phyloP scores from a whole-genome alignment of 2,797 vertebrate species.

The Phrynocephalus forsythii region DNA sequence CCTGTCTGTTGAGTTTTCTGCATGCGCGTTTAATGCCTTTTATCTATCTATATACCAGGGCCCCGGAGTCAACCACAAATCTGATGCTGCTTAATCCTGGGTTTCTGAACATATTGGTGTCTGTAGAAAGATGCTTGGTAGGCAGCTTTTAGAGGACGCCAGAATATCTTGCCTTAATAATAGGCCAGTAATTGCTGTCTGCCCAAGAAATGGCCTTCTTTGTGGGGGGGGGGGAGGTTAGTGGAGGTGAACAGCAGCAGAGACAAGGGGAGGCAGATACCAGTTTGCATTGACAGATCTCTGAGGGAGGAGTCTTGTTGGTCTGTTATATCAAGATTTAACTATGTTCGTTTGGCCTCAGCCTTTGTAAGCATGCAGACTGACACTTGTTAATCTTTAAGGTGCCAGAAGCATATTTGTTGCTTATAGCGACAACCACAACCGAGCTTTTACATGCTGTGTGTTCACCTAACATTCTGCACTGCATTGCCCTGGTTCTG shows the following conservation, averaged over 20 bases:
- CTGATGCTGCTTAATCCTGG: not conserved
- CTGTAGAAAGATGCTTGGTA: not conserved
- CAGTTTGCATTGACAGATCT: not conserved
- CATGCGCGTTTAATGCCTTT: conserved; percentile 2
- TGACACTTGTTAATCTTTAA: too few species aligned
- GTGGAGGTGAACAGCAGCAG: too few species aligned
- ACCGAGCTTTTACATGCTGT: too few species aligned
- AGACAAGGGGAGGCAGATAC: not conserved
- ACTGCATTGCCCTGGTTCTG: not conserved
- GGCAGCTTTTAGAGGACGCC: not conserved
- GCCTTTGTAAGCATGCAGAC: too few species aligned
- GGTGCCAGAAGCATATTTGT: too few species aligned
- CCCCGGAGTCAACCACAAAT: not conserved
- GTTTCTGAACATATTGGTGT: not conserved
- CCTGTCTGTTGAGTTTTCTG: not conserved
- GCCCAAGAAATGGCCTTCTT: not conserved
- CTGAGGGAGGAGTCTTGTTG: too few species aligned
- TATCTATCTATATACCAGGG: not conserved
- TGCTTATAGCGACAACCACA: too few species aligned
- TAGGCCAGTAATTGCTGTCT: not conserved
- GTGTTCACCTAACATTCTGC: not conserved
- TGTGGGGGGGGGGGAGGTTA: not conserved
- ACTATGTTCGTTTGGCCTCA: too few species aligned
- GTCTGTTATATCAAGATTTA: too few species aligned
- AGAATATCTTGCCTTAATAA: not conserved